Base-by-base conservation (phyloP, 2,113 vertebrate species). In the Bostrychus sinensis region DNA sequence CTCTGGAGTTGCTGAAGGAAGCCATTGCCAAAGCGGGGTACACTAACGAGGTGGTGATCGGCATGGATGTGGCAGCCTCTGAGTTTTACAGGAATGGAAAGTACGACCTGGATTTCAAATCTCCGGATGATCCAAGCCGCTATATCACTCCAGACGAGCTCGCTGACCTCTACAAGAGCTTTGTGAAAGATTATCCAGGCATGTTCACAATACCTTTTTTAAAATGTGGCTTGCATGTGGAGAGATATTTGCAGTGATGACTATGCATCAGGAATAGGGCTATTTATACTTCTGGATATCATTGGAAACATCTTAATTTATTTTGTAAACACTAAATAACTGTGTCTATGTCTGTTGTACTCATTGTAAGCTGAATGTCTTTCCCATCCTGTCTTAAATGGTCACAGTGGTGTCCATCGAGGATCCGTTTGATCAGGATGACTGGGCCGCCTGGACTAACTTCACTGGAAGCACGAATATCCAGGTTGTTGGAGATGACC, bases 101-200 rank as follows among this genome's bases (percentile, higher is more conserved):
- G 56, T 98, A 99, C 0, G 96, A 99, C 87, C 86, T 98, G 91
- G 96, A 99, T 88, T 99, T 99, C 92, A 99, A 98, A 92, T 98
- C 97, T 23, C 94, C 96, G 0, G 95, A 98, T 20, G 93, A 98
- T 20, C 86, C 95, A 43, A 93, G 85, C 87, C 92, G 96, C 75
- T 91, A 98, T 81, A 97, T 98, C 83, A 70, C 88, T 7, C 91
- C 94, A 0, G 94, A 97, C 26, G 86, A 98, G 85, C 92, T 99
- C 85, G 94, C 92, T 64, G 92, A 98, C 57, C 92, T 97, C 9
- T 99, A 99, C 90, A 96, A 92, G 86, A 90, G 92, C 87, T 99
- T 99, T 83, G 89, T 96, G 75, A 93, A 91, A 88, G 90, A 94
- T 86, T 98, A 98, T 80, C 96, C 97, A 30, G 85, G 96, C 96